Evolutionary conservation across 2,888 invertebrate species (phyloP), one percentile per base, ranked within the genome.

Genomic region (Leucophenga maculata): DNA sequence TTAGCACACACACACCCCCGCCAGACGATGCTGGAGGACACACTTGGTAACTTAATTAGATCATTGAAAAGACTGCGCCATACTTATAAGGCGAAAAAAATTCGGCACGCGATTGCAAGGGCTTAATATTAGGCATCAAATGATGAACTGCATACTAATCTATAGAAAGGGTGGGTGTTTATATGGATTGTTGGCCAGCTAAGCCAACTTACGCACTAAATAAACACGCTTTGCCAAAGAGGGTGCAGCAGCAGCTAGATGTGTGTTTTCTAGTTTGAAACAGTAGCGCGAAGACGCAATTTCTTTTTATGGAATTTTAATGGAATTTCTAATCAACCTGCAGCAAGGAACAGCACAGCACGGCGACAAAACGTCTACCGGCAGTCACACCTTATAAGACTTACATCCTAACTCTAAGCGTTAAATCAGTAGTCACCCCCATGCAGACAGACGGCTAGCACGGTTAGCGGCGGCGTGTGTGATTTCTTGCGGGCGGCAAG

Each of bases 271-370:
- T 65, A 62, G 67, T 68, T 65, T 60, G 52, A 65, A 65, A 60
- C 20, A 70, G 72, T 60, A 74, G 22, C 48, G 48, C 14, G 48
- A 44, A 46, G 13, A 64, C 14, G 48, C 62, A 64, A 64, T 68
- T 69, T 72, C 70, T 78, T 78, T 78, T 76, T 82, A 75, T 75
- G 78, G 79, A 80, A 82, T 80, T 80, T 82, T 81, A 81, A 81
- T 81, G 82, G 78, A 82, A 80, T 82, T 82, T 79, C 80, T 81
- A 81, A 81, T 82, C 80, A 82, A 81, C 80, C 80, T 81, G 80
- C 79, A 70, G 50, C 75, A 69, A 74, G 55, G n/a, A n/a, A n/a
- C n/a, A n/a, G n/a, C n/a, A n/a, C 79, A 70, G 50, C 75, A 69
- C 74, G 55, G 73, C 71, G 57, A 75, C 48, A 32, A 73, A 73